Conservation (phyloP, 2,888 invertebrate species). For the Hypomecis punctinalis region DNA sequence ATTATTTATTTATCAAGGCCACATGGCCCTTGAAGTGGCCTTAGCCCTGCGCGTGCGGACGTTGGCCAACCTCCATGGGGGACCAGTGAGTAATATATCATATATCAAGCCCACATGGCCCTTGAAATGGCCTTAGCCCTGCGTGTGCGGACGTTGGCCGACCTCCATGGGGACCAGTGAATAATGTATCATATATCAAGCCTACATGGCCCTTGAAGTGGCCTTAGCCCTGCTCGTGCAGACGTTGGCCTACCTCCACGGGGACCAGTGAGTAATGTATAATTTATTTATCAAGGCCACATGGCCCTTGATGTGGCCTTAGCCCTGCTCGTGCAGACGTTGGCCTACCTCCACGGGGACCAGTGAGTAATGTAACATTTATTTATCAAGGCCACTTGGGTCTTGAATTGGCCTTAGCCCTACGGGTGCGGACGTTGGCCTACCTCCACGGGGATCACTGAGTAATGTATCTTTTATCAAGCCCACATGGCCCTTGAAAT, state of each 20-base stretch:
- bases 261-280: slow-evolving; percentile 59
- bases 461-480: slow-evolving; percentile 40
- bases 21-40: slow-evolving; percentile 61
- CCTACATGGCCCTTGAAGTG: slow-evolving; percentile 64
- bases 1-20: slow-evolving; percentile 71
- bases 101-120: slow-evolving; percentile 62
- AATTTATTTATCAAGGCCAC: background rate
- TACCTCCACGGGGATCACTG: slow-evolving; percentile 62
- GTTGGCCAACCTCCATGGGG: too few relatives aligned
- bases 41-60: slow-evolving; percentile 51
- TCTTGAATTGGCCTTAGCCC: too few relatives aligned
- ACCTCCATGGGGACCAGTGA: too few relatives aligned
- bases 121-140: slow-evolving; percentile 57
- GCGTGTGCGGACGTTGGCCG: slow-evolving; percentile 45
- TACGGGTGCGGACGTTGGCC: too few relatives aligned
- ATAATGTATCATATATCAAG: slow-evolving; percentile 45
- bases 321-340: slow-evolving; percentile 48
- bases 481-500: too few relatives aligned
- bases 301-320: slow-evolving; percentile 60
- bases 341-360: slow-evolving; percentile 55
- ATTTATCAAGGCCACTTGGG: background rate
- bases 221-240: slow-evolving; percentile 53
- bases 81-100: too few relatives aligned
- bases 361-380: slow-evolving; percentile 51
- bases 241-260: slow-evolving; percentile 49